Base-by-base conservation (phyloP, 1,140 invertebrate species). In the Gerris buenoi region DNA sequence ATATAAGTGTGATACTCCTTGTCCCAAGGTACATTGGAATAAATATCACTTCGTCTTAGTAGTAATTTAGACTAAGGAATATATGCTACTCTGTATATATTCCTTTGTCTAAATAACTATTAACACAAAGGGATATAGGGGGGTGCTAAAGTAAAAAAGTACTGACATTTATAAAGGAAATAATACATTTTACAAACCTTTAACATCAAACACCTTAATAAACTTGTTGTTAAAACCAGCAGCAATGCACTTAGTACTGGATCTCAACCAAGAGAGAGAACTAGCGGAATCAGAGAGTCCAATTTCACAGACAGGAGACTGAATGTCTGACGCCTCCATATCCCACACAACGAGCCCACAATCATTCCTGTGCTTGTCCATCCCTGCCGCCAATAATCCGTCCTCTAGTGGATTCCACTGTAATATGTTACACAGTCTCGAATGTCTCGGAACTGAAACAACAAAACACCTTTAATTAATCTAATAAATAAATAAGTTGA, bases 191-290 rank as follows among this genome's bases (percentile, higher is more conserved):
- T n/a, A n/a, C n/a, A 73, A 79, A 95, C 93, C 92, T 85, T 93
- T 82, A 0, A 95, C 81, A 77, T 97, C 95, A 76, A 90, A 89
- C n/a, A 97, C 82, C 78, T 90, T 90, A 3, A 97, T 84, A 71
- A 88, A 85, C 73, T 95, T 95, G 69, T 88, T 85, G 78, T 92
- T 95, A 80, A 94, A 89, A 13, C 92, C 93, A 25, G 89, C 84
- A 10, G 93, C 84, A 2, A 97, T 79, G 23, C 87, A 85, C 70
- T 87, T 85, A 1, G 84, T 79, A 66, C 88, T 83, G 66, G 83
- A 83, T 59, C 84, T 82, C 68, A 93, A 88, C 93, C 94, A 97
- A 65, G 86, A 83, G 26, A 95, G 78, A 23, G 90, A 93, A 76
- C 93, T 86, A 22, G 87, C 84, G 0, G 86, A 86, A 77, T 97